A percentile compares a stretch with the other conserved stretches of the same genome.
Conservation (phyloP, 2,797 vertebrate genomes). For the Emys orbicularis region DNA sequence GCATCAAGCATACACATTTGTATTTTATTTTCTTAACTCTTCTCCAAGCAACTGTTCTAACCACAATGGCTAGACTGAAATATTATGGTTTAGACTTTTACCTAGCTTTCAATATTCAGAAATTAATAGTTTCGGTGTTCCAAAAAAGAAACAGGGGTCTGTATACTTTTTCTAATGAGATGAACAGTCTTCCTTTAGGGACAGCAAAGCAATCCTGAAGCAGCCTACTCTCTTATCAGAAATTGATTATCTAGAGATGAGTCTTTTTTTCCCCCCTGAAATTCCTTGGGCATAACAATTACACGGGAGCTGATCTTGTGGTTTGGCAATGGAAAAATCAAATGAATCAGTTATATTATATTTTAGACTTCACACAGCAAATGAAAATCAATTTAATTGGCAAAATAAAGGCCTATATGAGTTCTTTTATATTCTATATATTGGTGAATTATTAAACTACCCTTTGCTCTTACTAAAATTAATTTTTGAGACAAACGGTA, state of each 20-base stretch:
- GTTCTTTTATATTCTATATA: conserved; percentile 10
- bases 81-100: conserved; percentile 2
- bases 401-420: conserved; percentile 24
- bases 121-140: conserved; percentile 24
- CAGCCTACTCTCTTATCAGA: conserved; percentile 35
- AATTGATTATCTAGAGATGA: conserved; percentile 41
- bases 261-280: neutral
- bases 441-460: conserved; percentile 3
- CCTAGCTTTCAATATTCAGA: neutral
- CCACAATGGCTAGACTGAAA: neutral
- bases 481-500: neutral
- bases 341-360: conserved; percentile 11
- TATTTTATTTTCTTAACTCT: neutral
- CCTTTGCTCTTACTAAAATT: conserved; percentile 23
- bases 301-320: neutral
- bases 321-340: conserved; percentile 1
- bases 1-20: neutral
- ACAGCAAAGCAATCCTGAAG: conserved; percentile 27
- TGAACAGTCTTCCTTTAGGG: conserved; percentile 34
- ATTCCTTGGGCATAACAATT: conserved; percentile 22
- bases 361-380: conserved; percentile 22
- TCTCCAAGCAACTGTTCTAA: neutral
- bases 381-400: conserved; percentile 43
- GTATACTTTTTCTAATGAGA: neutral
- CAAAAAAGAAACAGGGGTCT: neutral